Conservation (phyloP, 2,888 invertebrate genomes). For the Gandaritis pyraliata region DNA sequence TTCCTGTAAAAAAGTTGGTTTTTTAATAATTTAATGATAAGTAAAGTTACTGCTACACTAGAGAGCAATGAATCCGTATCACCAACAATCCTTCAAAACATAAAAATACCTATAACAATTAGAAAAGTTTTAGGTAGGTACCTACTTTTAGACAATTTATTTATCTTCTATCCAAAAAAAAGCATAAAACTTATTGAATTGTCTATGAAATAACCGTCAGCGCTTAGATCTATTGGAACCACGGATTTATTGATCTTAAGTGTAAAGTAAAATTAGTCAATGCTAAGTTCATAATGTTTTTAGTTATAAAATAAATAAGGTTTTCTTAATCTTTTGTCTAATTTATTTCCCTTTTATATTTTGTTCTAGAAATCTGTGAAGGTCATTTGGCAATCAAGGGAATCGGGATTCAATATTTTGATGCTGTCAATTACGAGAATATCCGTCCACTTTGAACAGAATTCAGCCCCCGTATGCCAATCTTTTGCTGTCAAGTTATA, state of each 20-base stretch:
- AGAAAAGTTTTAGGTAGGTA: background rate
- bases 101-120: too few species aligned
- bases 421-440: too few species aligned
- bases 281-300: conserved; percentile 36
- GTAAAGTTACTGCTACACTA: background rate
- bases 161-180: too few species aligned
- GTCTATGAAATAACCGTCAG: background rate
- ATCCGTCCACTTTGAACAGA: too few species aligned
- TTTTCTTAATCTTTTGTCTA: conserved; percentile 11
- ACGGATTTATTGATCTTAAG: background rate
- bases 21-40: conserved; percentile 4
- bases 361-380: too few species aligned
- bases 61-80: background rate
- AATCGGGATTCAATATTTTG: too few species aligned
- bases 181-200: background rate
- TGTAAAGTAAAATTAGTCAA: conserved; percentile 30
- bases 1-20: conserved; percentile 20
- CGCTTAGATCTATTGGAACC: too few species aligned
- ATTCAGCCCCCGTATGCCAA: too few species aligned
- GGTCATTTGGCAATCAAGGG: too few species aligned
- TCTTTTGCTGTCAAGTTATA: too few species aligned
- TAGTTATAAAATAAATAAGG: conserved; percentile 29
- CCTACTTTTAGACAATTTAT: background rate
- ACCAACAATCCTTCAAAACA: background rate
- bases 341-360: background rate